Conservation (phyloP, 2,797 vertebrate genomes). For the Mycteria americana region DNA sequence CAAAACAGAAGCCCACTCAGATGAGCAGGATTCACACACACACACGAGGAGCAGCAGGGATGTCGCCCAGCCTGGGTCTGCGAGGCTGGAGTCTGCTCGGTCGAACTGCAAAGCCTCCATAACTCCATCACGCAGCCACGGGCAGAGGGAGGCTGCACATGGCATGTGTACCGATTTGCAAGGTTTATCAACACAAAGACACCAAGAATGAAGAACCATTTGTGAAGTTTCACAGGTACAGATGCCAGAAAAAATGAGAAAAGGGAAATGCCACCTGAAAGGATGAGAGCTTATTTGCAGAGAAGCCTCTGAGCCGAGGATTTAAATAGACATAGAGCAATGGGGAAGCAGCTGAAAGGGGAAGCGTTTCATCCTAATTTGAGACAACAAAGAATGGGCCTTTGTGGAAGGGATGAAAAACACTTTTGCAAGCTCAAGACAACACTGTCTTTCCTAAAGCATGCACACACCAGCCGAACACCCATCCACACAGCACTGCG, state of each 20-base stretch:
- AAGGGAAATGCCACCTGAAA: constrained; percentile 70
- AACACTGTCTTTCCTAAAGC: not conserved
- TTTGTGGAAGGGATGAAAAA: constrained; percentile 18
- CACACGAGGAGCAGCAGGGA: not conserved
- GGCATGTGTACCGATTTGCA: accelerated
- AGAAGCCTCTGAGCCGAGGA: not conserved
- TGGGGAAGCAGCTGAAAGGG: constrained; percentile 43
- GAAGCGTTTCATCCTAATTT: constrained; percentile 26
- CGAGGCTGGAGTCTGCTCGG: not conserved
- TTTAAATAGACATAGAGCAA: constrained; percentile 23
- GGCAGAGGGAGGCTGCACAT: accelerated
- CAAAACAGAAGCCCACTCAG: not conserved
- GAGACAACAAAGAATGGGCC: constrained; percentile 12
- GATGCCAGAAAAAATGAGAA: constrained; percentile 58
- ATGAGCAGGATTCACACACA: not conserved
- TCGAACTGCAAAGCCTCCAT: accelerated
- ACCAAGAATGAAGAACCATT: not conserved
- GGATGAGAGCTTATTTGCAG: constrained; percentile 46
- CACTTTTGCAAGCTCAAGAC: not conserved
- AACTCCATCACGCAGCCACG: not conserved
- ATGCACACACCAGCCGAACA: accelerated
- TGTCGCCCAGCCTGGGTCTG: not conserved
- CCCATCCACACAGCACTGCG: accelerated
- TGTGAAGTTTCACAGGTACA: constrained; percentile 21
- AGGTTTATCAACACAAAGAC: not conserved